Evolutionary conservation across 2,113 vertebrate species (phyloP).

Genomic region (Microcebus jonahi): DNA sequence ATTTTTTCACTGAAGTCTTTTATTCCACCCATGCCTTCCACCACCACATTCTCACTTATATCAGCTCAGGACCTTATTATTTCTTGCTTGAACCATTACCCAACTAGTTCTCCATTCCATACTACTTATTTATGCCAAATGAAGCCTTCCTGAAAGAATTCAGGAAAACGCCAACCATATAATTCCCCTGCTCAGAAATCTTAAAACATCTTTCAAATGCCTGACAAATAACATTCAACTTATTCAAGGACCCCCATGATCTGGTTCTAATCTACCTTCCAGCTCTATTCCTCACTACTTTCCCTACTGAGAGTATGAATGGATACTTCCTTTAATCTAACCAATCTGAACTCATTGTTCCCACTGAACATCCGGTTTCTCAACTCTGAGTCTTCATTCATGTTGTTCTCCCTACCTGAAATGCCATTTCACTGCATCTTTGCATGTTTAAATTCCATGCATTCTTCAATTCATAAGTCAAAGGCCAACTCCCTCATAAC

Average conservation of each 20-base stretch:
- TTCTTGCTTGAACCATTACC: not conserved
- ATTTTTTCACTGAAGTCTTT: not conserved
- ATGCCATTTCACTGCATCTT: not conserved
- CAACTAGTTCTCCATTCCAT: not conserved
- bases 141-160: not conserved
- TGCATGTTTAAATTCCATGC: not conserved
- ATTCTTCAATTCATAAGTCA: not conserved
- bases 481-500: not conserved
- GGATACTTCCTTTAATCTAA: not conserved
- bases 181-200: not conserved
- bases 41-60: not conserved
- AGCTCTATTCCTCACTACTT: not conserved
- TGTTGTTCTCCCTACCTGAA: not conserved
- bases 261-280: not conserved
- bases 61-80: not conserved
- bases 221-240: not conserved
- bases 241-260: not conserved
- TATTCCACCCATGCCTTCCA: not conserved
- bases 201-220: not conserved
- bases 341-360: not conserved
- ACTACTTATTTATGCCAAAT: not conserved
- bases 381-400: not conserved
- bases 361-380: not conserved
- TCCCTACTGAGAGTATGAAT: not conserved
- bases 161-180: not conserved